Percentiles rank a stretch among this genome's conserved stretches.
Evolutionary conservation across 2,888 invertebrate genomes (phyloP).

Genomic region (Meteorus cinctellus): DNA sequence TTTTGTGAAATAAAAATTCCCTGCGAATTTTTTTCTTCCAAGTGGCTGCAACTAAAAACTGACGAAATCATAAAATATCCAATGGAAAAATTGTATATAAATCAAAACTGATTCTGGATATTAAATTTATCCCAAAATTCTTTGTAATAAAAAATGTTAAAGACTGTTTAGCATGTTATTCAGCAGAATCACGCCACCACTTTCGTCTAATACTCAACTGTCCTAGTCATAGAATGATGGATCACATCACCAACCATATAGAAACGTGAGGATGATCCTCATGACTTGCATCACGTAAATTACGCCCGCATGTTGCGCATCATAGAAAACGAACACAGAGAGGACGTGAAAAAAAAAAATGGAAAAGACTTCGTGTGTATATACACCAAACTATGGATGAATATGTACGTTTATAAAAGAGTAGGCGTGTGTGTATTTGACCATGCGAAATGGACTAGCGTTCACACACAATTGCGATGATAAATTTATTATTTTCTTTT

Average conservation of each 20-base stretch:
- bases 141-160: conserved; percentile 18
- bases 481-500: conserved; percentile 61
- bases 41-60: conserved; percentile 49
- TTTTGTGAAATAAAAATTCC: conserved; percentile 48
- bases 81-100: conserved; percentile 10
- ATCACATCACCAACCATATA: conserved; percentile 53
- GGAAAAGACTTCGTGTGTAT: conserved; percentile 28
- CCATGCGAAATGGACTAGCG: conserved; percentile 60
- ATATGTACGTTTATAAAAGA: conserved; percentile 46
- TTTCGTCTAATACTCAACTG: conserved; percentile 62
- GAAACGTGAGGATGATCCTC: conserved; percentile 63
- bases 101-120: background rate
- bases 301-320: conserved; percentile 60
- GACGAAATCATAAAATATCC: background rate
- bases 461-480: conserved; percentile 67
- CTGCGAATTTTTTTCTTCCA: conserved; percentile 16
- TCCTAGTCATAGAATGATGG: conserved; percentile 65
- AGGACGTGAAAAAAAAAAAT: background rate
- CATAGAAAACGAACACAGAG: conserved; percentile 22
- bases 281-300: conserved; percentile 70
- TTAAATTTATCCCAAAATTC: conserved; percentile 1
- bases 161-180: conserved; percentile 50
- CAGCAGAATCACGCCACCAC: conserved; percentile 68
- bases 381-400: conserved; percentile 38
- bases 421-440: conserved; percentile 46